Evolutionary conservation across 2,888 invertebrate genomes (phyloP), one percentile per base, ranked within the genome.

Genomic region (Clitarchus hookeri): DNA sequence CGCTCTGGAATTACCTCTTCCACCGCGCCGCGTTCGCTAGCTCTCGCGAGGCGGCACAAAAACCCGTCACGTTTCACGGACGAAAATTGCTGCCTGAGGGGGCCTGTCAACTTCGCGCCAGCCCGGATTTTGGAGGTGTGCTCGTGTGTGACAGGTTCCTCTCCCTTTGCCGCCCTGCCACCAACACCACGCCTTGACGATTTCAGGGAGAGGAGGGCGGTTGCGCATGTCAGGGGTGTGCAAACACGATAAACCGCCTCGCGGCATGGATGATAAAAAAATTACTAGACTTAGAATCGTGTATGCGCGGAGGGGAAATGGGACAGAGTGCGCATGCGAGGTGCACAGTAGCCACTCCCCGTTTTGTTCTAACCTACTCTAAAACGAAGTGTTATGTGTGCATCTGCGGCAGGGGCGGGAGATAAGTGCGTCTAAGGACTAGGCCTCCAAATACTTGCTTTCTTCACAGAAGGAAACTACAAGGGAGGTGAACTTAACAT

Each of bases 221-320:
- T 65, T 65, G 16, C 65, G 65, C 65, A 0, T 65, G 65, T 65
- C 65, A 65, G 65, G 65, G 65, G 65, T 65, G 65, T 12, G 65
- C 65, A 65, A 65, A 65, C 65, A 65, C 65, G 65, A 65, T 6
- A n/a, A 19, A 23, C 65, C 65, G 16, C 65, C 65, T 65, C 65
- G 3, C 23, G 65, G 53, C 19, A 12, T n/a, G 65, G 65, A n/a
- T 65, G 84, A 80, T 85, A 85, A 87, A 87, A 87, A 87, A 87
- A 85, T 85, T 36, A 36, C 36, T 1, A 36, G 36, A 1, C 36
- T 3, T 36, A 36, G 36, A 85, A 87, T 87, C 84, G 77, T 80
- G 48, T 78, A 85, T 80, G 54, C 84, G 78, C 84, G 84, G 44
- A 80, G 48, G 48, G 54, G 85, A 85, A 36, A 36, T 36, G 36